Percentiles rank a stretch among this genome's conserved stretches.
Evolutionary conservation across 2,113 vertebrate genomes (phyloP).

Genomic region (Gopherus flavomarginatus): DNA sequence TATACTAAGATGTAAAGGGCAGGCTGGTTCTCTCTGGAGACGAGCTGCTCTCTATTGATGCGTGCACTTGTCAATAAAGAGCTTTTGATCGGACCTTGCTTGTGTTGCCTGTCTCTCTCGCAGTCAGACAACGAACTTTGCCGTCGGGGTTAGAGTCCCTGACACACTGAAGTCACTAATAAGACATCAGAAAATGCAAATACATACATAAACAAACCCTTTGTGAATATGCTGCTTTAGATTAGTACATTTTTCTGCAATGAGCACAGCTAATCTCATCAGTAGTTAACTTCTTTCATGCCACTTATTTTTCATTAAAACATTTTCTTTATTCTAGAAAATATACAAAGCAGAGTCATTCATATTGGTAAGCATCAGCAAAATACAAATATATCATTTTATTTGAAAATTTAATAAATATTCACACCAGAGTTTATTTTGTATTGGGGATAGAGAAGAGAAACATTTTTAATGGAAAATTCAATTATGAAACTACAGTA

Average conservation of each 20-base stretch:
- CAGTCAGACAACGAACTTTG: too few species aligned
- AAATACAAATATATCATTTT: background rate
- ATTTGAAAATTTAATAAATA: background rate
- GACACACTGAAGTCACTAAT: slow-evolving; percentile 67
- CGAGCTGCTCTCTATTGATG: too few species aligned
- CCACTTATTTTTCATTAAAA: slow-evolving; percentile 10
- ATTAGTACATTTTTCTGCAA: slow-evolving; percentile 34
- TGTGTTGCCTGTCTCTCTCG: too few species aligned
- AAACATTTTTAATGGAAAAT: slow-evolving; percentile 15
- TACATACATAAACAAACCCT: slow-evolving; percentile 55
- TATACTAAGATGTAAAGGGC: too few species aligned
- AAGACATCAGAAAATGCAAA: slow-evolving; percentile 61
- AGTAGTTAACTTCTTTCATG: slow-evolving; percentile 3
- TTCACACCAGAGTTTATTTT: background rate
- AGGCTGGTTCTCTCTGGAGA: too few species aligned
- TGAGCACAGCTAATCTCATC: background rate
- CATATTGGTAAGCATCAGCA: background rate
- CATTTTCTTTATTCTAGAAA: slow-evolving; percentile 35
- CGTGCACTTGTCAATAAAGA: too few species aligned
- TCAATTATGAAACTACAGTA: slow-evolving; percentile 8
- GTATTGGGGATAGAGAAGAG: background rate
- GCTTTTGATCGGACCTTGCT: too few species aligned
- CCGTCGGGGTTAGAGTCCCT: too few species aligned
- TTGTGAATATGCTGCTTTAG: slow-evolving; percentile 31
- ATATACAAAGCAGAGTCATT: slow-evolving; percentile 3